phyloP scores from a whole-genome alignment of 2,797 vertebrate genomes.

The Squalus acanthias region DNA sequence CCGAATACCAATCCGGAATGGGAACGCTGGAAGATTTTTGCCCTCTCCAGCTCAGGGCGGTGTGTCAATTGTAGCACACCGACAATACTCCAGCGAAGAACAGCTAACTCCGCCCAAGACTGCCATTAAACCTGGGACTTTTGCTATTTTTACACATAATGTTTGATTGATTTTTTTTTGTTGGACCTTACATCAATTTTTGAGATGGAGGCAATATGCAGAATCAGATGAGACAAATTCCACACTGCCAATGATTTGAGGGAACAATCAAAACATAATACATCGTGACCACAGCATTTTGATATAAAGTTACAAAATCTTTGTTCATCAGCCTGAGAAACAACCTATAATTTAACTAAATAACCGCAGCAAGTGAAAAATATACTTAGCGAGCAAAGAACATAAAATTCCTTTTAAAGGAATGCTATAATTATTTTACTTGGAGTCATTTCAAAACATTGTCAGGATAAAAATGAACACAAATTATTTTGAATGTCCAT shows the following conservation, averaged over 20 bases:
- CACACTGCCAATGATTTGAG: not conserved
- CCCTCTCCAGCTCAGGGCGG: not conserved
- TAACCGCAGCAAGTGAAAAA: conserved; percentile 28
- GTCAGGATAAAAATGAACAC: conserved; percentile 23
- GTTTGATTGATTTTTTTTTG: not conserved
- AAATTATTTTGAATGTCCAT: conserved; percentile 25
- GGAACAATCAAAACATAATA: not conserved
- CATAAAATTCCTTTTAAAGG: not conserved
- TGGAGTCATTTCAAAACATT: conserved; percentile 28
- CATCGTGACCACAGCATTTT: not conserved
- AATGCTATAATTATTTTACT: conserved; percentile 30
- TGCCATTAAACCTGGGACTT: not conserved
- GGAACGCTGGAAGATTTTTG: not conserved
- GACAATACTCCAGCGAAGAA: not conserved
- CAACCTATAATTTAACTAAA: conserved; percentile 13
- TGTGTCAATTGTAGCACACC: not conserved
- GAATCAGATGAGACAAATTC: not conserved
- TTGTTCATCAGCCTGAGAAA: not conserved
- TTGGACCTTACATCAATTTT: not conserved
- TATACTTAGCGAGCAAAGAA: conserved; percentile 5
- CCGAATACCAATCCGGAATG: not conserved
- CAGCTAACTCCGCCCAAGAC: not conserved
- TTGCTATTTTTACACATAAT: not conserved
- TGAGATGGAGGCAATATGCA: not conserved
- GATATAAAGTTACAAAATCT: conserved; percentile 1